These are phyloP conservation scores for Silvanus unidentatus DNA, from an alignment of 2,888 invertebrate species.

Conservation along the genomic window DNA sequence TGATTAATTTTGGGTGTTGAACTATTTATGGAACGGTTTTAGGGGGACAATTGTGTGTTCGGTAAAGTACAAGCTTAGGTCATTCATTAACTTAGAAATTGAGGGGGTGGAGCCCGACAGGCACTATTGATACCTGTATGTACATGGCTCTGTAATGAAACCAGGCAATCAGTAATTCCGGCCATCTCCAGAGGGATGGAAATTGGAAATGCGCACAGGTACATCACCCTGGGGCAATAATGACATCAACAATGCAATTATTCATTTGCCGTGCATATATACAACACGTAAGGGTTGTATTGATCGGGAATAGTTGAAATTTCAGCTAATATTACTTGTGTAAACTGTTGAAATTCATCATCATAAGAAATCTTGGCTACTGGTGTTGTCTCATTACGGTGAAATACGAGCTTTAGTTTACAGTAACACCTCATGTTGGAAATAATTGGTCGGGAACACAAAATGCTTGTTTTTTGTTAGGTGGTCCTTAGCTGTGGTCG, in stretches of 20 bases:
- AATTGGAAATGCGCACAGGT: conserved; percentile 27
- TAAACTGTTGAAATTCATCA: too few relatives aligned
- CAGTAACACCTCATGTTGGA: conserved; percentile 44
- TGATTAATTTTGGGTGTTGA: conserved; percentile 2
- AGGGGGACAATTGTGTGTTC: conserved; percentile 3
- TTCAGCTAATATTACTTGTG: too few relatives aligned
- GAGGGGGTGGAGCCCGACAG: conserved; percentile 6
- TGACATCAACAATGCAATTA: conserved; percentile 22
- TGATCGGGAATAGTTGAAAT: too few relatives aligned
- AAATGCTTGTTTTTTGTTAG: conserved; percentile 41
- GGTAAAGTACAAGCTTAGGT: conserved; percentile 2
- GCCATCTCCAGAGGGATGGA: conserved; percentile 25
- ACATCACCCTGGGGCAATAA: conserved; percentile 23
- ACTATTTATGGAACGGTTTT: conserved; percentile 5
- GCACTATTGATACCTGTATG: conserved; percentile 20
- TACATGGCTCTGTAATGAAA: conserved; percentile 44
- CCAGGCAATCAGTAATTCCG: conserved; percentile 41
- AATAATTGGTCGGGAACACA: conserved; percentile 44
- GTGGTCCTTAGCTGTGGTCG: conserved; percentile 28
- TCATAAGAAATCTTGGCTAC: conserved; percentile 34
- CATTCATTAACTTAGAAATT: conserved; percentile 7
- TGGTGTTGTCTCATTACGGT: conserved; percentile 42
- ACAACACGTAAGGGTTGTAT: too few relatives aligned
- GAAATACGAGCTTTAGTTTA: conserved; percentile 41
- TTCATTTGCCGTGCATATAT: conserved; percentile 15